These are phyloP conservation scores for Platyscapa corneri DNA, from an alignment of 1,140 invertebrate genomes.

Conservation along the genomic window DNA sequence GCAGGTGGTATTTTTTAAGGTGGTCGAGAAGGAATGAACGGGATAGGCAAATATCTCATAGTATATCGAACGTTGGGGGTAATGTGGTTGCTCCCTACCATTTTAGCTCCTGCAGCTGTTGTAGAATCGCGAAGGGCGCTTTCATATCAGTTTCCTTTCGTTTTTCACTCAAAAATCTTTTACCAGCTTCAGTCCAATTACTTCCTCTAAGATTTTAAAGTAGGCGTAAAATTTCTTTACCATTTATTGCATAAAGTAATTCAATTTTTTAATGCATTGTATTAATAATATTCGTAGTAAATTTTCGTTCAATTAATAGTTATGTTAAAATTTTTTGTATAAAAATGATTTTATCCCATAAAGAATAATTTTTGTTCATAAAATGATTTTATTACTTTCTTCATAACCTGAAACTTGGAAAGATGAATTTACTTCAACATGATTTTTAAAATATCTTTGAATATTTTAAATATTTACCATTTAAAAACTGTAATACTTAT, in stretches of 20 bases:
- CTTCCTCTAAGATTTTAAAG: slow-evolving; percentile 27
- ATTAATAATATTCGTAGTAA: not conserved
- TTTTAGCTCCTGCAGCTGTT: slow-evolving; percentile 1
- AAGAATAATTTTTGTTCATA: not conserved
- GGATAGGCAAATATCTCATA: not conserved
- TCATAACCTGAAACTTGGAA: not conserved
- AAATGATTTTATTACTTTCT: not conserved
- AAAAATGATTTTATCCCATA: not conserved
- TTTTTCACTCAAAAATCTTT: not conserved
- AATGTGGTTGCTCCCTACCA: slow-evolving; percentile 39
- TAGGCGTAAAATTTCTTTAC: slow-evolving; percentile 25
- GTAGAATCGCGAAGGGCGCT: slow-evolving; percentile 10
- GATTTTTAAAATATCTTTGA: not conserved
- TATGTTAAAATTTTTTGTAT: not conserved
- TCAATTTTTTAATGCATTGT: not conserved
- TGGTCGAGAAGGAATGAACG: not conserved
- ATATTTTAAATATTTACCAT: not conserved
- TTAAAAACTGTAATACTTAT: not conserved
- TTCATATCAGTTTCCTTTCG: slow-evolving; percentile 27
- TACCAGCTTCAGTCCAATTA: not conserved
- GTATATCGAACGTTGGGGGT: slow-evolving; percentile 14
- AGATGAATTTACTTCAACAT: not conserved
- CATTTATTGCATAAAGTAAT: not conserved
- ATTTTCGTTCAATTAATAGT: not conserved
- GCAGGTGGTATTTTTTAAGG: slow-evolving; percentile 38